Evolutionary conservation across 2,888 invertebrate species (phyloP), one percentile per base, ranked within the genome.

Genomic region (Aleiodes alternator): DNA sequence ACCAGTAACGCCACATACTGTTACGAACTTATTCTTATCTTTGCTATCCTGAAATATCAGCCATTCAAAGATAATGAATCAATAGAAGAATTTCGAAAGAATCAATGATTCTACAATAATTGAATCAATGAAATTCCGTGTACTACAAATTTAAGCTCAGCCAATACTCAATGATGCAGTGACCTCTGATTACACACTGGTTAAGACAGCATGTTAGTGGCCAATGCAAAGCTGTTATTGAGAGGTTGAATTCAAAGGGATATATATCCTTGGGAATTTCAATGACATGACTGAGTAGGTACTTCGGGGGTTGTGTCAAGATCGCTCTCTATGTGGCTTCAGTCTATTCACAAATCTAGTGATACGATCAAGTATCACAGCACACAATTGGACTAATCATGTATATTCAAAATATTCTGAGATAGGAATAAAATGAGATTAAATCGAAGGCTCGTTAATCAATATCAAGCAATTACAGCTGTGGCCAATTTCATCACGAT

Each of bases 401-500:
- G 43, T 43, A 43, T 43, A 9, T 43, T 43, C 3, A 3, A 7
- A 43, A 43, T 43, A 9, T 34, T 34, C 4, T 1, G 23, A 23
- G 38, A 38, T 8, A 43, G 9, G 4, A 9, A 64, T 43, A 14
- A 48, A 64, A 48, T 64, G 64, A 64, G 43, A 48, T 64, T 64
- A 3, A 11, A 43, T 43, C 16, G 48, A 16, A 16, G 34, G 34
- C 64, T 64, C 64, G 48, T 43, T 64, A 64, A 64, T 64, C 64
- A 64, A 64, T 64, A 34, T 23, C 48, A 38, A 61, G 43, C 61
- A 38, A 61, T 61, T 38, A 43, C 61, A 43, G 48, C 16, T 48
- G 64, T 64, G 16, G 64, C 64, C 64, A 64, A 64, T 64, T 48
- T 48, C 48, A 64, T 64, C 64, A 64, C 48, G 64, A 23, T 14